A percentile compares a stretch with the other conserved stretches of the same genome.
phyloP scores from a whole-genome alignment of 2,888 invertebrate genomes.

The Drosophila testacea region DNA sequence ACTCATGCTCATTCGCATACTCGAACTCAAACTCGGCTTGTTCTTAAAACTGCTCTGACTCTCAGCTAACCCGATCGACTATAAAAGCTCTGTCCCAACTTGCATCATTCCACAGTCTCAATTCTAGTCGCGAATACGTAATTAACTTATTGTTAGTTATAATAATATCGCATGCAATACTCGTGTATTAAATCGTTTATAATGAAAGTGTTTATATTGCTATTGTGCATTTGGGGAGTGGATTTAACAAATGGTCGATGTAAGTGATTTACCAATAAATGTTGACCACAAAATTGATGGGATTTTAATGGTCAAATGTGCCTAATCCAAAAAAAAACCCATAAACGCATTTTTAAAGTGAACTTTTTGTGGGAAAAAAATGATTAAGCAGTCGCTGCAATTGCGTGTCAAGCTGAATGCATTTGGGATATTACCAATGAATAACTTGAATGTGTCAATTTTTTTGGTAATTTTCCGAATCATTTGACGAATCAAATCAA shows the following conservation, averaged over 20 bases:
- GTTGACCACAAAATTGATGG: constrained; percentile 3
- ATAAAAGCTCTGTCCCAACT: constrained; percentile 42
- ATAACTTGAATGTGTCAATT: not conserved
- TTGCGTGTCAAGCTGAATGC: constrained; percentile 28
- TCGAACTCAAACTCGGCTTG: constrained; percentile 16
- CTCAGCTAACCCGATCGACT: constrained; percentile 40
- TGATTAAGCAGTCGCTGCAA: constrained; percentile 19
- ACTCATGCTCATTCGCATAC: not conserved
- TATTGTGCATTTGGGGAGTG: constrained; percentile 41
- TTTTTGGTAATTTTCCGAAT: constrained; percentile 8
- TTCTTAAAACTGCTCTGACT: constrained; percentile 25
- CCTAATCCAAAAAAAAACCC: constrained; percentile 42
- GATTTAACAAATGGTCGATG: constrained; percentile 49
- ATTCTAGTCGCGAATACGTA: constrained; percentile 24
- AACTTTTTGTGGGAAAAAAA: constrained; percentile 12
- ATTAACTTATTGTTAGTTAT: constrained; percentile 2
- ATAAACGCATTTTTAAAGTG: constrained; percentile 3
- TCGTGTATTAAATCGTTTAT: not conserved
- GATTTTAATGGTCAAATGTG: constrained; percentile 23
- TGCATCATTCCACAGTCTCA: constrained; percentile 43
- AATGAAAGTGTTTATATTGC: constrained; percentile 42
- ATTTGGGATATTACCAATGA: constrained; percentile 18
- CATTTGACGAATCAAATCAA: not conserved
- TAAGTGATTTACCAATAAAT: constrained; percentile 49
- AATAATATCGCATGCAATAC: constrained; percentile 5